Conservation (phyloP, 1,140 invertebrate species). For the Bicyclus anynana region DNA sequence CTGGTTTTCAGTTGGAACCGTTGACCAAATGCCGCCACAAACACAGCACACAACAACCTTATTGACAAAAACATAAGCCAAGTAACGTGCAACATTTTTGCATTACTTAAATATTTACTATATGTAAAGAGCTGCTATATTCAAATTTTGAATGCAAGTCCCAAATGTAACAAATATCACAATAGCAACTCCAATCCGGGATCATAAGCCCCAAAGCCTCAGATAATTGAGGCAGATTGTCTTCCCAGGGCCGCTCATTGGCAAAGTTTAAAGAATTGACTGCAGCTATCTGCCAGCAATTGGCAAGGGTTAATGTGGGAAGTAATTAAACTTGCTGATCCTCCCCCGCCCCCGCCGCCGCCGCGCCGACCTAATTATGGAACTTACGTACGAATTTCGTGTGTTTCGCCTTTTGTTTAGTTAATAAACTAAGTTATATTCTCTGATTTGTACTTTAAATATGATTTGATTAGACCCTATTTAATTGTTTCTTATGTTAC, state of each 20-base stretch:
- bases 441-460: too few relatives aligned
- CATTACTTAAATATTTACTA: too few relatives aligned
- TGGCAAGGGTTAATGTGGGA: slow-evolving; percentile 11
- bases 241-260: background rate
- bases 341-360: background rate
- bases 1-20: too few relatives aligned
- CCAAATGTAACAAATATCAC: background rate
- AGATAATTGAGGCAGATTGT: slow-evolving; percentile 6
- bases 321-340: slow-evolving; percentile 10
- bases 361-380: background rate
- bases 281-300: slow-evolving; percentile 8
- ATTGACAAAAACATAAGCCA: too few relatives aligned
- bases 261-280: slow-evolving; percentile 11
- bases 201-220: slow-evolving; percentile 7
- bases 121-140: too few relatives aligned
- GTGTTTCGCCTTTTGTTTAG: background rate
- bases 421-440: background rate
- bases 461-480: too few relatives aligned
- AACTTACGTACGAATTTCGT: background rate
- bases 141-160: too few relatives aligned
- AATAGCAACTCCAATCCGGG: background rate
- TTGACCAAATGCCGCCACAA: too few relatives aligned
- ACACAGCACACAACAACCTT: too few relatives aligned
- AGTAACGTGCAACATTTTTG: too few relatives aligned
- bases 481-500: too few relatives aligned